phyloP scores from a whole-genome alignment of 2,888 invertebrate genomes.

The Apoda limacodes region DNA sequence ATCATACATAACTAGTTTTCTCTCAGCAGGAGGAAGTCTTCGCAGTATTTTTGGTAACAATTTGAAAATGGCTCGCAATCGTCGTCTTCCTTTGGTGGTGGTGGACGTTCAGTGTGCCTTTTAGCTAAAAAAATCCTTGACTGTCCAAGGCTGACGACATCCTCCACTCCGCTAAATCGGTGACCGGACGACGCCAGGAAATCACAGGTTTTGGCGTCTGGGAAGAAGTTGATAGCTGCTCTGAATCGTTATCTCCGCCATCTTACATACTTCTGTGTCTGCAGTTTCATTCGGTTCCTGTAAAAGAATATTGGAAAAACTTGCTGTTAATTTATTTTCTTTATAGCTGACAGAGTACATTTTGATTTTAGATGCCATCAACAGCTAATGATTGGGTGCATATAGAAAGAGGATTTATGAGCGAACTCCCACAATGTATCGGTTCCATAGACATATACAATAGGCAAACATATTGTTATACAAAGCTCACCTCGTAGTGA shows the following conservation, averaged over 20 bases:
- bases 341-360: too few relatives aligned
- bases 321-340: not conserved
- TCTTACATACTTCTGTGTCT: not conserved
- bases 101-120: constrained; percentile 4
- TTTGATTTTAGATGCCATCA: constrained; percentile 6
- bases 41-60: constrained; percentile 9
- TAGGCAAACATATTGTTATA: constrained; percentile 16
- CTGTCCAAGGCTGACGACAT: constrained; percentile 3
- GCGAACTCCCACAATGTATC: not conserved
- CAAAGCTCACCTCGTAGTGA: constrained; percentile 14
- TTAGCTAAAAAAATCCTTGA: constrained; percentile 3
- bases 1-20: constrained; percentile 12
- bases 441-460: too few relatives aligned
- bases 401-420: not conserved
- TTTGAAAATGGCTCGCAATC: constrained; percentile 11
- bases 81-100: constrained; percentile 8
- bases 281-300: not conserved
- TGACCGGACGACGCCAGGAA: constrained; percentile 2
- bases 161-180: constrained; percentile 2
- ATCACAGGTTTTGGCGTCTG: constrained; percentile 1
- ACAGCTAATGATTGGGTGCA: constrained; percentile 3
- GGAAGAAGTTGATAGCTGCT: not conserved
- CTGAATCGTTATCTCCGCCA: not conserved
- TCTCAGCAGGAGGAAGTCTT: constrained; percentile 10
- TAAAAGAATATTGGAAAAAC: too few relatives aligned